These are phyloP conservation scores for Patella vulgata DNA, from an alignment of 1,140 invertebrate species.

Conservation along the genomic window DNA sequence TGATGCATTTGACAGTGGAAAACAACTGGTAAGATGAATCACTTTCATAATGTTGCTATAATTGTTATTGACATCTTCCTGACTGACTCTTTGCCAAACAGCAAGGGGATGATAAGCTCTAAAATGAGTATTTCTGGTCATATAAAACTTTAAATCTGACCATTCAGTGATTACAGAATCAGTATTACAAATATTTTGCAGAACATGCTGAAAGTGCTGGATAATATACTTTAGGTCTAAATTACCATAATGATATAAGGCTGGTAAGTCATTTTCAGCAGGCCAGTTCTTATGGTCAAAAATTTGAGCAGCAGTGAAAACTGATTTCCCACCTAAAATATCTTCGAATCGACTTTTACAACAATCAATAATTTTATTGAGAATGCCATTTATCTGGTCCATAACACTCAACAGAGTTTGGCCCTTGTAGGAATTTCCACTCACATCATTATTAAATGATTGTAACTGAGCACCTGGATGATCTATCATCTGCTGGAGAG, in stretches of 20 bases:
- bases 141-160: too few species aligned
- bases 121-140: conserved; percentile 15
- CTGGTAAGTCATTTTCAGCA: too few species aligned
- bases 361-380: conserved; percentile 7
- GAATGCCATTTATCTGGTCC: background rate
- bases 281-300: too few species aligned
- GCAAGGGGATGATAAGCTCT: conserved; percentile 4
- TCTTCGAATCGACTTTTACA: conserved; percentile 9
- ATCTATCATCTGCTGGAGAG: conserved; percentile 14
- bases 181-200: too few species aligned
- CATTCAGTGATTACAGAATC: too few species aligned
- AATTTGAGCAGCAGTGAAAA: too few species aligned
- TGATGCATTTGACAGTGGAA: conserved; percentile 19
- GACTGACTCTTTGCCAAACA: conserved; percentile 13
- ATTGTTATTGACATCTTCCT: conserved; percentile 13
- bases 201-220: too few species aligned
- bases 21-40: conserved; percentile 11
- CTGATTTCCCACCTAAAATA: too few species aligned
- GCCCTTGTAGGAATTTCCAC: conserved; percentile 3
- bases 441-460: conserved; percentile 11
- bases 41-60: conserved; percentile 13
- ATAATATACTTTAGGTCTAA: too few species aligned
- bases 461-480: conserved; percentile 2
- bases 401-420: conserved; percentile 10
- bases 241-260: too few species aligned